phyloP scores from a whole-genome alignment of 1,140 invertebrate genomes.

The Brachionus manjavacas region DNA sequence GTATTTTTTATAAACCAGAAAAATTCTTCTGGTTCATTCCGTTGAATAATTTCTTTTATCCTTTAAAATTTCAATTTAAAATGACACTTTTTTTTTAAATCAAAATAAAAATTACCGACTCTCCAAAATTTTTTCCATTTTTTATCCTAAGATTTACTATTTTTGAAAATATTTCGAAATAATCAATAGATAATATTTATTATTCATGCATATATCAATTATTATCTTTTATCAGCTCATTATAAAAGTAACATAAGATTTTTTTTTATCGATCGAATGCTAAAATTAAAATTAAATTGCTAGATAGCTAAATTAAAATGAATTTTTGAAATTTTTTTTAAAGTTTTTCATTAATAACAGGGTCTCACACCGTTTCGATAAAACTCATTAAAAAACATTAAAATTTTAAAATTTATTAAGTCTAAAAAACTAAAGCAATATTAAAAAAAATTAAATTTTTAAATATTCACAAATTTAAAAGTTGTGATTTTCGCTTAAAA shows the following conservation, averaged over 20 bases:
- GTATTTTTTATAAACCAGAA: constrained; percentile 5
- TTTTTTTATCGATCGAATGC: background rate
- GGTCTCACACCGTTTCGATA: background rate
- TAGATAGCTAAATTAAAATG: too few relatives aligned
- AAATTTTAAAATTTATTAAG: constrained; percentile 5
- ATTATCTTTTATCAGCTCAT: background rate
- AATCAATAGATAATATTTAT: background rate
- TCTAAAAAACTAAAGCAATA: background rate
- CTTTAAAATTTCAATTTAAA: background rate
- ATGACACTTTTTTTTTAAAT: background rate
- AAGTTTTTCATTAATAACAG: background rate
- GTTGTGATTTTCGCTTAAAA: constrained; percentile 47
- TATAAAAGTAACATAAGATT: background rate
- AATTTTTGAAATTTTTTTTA: too few relatives aligned
- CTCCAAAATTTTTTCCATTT: background rate
- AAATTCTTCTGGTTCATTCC: background rate
- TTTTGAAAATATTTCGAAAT: background rate
- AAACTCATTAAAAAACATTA: background rate
- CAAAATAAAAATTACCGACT: background rate
- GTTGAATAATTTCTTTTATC: background rate
- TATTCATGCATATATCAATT: too few relatives aligned
- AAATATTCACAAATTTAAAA: constrained; percentile 18
- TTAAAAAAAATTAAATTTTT: background rate
- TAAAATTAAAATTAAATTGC: too few relatives aligned
- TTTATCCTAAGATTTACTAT: background rate